Evolutionary conservation across 2,113 vertebrate genomes (phyloP).

Genomic region (Cariama cristata): DNA sequence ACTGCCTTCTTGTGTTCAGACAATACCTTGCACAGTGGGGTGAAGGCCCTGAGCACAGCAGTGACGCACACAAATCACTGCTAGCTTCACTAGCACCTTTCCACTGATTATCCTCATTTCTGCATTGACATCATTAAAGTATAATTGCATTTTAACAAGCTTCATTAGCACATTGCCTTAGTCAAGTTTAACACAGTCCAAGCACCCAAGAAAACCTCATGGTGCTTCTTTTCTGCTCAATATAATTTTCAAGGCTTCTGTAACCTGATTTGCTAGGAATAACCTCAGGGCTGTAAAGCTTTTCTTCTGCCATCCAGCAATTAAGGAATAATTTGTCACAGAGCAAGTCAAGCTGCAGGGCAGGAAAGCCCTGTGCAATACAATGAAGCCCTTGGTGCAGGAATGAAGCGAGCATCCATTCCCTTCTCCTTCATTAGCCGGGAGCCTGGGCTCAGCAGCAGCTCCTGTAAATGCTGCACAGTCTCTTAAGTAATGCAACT

Average conservation of each 20-base stretch:
- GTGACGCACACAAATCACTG: neutral
- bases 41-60: neutral
- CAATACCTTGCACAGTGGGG: neutral
- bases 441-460: neutral
- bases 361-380: constrained; percentile 40
- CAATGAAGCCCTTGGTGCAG: neutral
- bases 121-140: neutral
- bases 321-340: constrained; percentile 69
- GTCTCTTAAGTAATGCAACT: neutral
- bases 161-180: constrained; percentile 35
- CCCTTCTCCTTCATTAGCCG: neutral
- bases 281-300: constrained; percentile 60
- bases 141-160: constrained; percentile 56
- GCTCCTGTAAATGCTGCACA: neutral
- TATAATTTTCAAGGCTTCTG: constrained; percentile 66
- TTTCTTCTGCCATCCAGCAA: constrained; percentile 65
- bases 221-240: constrained; percentile 53
- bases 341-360: constrained; percentile 58
- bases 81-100: constrained; percentile 6
- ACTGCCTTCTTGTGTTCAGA: neutral
- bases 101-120: constrained; percentile 11
- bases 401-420: neutral
- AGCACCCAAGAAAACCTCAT: constrained; percentile 40
- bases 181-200: constrained; percentile 19
- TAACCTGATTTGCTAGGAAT: constrained; percentile 66